Evolutionary conservation across 2,797 vertebrate genomes (phyloP), one percentile per base, ranked within the genome.

Genomic region (Onychomys torridus): DNA sequence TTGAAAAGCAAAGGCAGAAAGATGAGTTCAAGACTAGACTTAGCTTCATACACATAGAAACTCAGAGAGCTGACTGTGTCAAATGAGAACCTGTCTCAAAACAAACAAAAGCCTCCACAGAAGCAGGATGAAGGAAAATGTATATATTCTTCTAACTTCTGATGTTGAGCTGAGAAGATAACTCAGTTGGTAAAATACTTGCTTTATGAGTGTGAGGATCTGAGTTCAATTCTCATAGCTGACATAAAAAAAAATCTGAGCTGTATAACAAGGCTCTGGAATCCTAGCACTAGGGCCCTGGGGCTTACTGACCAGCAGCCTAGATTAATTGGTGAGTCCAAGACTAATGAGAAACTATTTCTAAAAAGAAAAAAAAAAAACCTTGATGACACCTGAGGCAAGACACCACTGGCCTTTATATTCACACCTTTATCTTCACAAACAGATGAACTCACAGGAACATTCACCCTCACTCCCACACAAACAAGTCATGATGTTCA

Each of bases 91-190:
- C 71, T 12, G 23, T 75, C 37, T 75, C 23, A 75, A 75, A 43
- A 12, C 37, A 69, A 69, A n/a, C 32, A 40, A 23, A 75, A 73
- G 19, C n/a, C 69, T 73, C 69, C 37, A 37, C 13, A 25, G 17
- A 75, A 23, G 25, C 71, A 75, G 71, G 4, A 25, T 43, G 37
- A 75, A 43, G 71, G 71, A 27, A 75, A 97, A 90, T 5, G 52
- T 77, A 95, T 85, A 95, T 85, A 86, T 75, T 83, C 95, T 97
- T 98, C 92, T 63, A 89, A 43, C 59, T 89, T 73, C 92, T 67
- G 46, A 95, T 94, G 93, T 96, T 97, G 96, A 97, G 96, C 5
- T 49, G 29, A 98, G n/a, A 82, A 27, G n/a, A 37, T 34, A 37
- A 59, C 49, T 32, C 76, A 78, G 13, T 49, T 52, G 46, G 29